Evolutionary conservation across 2,797 vertebrate genomes (phyloP).

Genomic region (Balearica regulorum): DNA sequence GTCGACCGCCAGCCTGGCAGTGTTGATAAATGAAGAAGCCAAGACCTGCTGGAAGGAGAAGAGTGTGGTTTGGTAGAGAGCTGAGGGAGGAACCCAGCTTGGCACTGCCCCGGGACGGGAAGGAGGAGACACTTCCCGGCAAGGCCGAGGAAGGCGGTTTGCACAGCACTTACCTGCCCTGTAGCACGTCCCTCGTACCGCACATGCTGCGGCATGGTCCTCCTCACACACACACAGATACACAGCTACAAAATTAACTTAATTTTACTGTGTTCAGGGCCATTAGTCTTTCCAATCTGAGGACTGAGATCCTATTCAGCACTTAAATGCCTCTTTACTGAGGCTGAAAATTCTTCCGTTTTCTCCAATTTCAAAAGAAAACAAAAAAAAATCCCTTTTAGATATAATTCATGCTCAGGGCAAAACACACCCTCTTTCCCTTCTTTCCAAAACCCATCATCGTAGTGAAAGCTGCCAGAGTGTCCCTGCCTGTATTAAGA

Average conservation of each 20-base stretch:
- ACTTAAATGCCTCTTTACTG: neutral
- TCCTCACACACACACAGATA: neutral
- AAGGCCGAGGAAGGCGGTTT: neutral
- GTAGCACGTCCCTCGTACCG: neutral
- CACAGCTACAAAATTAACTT: neutral
- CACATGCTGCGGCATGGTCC: neutral
- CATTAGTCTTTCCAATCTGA: constrained; percentile 21
- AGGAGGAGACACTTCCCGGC: neutral
- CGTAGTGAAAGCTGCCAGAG: neutral
- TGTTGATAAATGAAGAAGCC: neutral
- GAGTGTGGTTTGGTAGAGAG: neutral
- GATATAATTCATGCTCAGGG: neutral
- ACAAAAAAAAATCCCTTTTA: neutral
- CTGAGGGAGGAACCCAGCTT: neutral
- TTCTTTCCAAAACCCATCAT: neutral
- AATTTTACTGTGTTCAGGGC: neutral
- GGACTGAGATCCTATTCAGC: neutral
- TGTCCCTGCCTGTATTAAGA: neutral
- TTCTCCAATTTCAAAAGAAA: neutral
- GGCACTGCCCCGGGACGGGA: neutral
- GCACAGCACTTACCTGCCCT: neutral
- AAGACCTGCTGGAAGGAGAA: neutral
- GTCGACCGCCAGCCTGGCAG: neutral
- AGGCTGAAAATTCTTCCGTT: neutral
- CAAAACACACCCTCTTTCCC: neutral